A percentile compares a stretch with the other conserved stretches of the same genome.
Evolutionary conservation across 2,113 vertebrate species (phyloP).

Genomic region (Sterrhoptilus dennistouni): DNA sequence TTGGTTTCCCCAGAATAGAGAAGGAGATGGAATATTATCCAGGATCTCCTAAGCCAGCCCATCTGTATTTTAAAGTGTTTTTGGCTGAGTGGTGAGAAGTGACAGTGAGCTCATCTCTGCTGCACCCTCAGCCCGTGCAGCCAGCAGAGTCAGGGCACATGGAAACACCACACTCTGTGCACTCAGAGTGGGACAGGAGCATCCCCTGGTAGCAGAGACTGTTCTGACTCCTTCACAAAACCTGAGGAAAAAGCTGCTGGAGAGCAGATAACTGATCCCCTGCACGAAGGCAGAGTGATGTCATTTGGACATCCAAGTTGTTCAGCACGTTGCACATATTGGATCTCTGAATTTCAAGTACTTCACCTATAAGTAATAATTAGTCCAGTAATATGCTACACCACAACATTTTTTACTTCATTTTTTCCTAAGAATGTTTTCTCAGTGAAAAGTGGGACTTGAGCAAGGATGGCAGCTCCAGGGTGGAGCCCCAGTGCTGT

Average conservation of each 20-base stretch:
- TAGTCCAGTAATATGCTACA: background rate
- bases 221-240: background rate
- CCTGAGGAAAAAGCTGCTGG: background rate
- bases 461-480: background rate
- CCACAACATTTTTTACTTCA: background rate
- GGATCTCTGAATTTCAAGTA: background rate
- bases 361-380: background rate
- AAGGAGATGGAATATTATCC: background rate
- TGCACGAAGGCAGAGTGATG: background rate
- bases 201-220: background rate
- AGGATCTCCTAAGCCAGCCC: background rate
- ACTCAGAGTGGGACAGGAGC: background rate
- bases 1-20: background rate
- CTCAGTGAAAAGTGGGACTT: background rate
- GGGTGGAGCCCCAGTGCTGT: accelerated
- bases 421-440: background rate
- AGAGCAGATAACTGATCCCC: background rate
- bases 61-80: background rate
- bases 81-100: background rate
- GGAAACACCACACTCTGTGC: accelerated
- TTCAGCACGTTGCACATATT: accelerated
- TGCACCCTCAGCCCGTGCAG: background rate
- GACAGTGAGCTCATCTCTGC: background rate
- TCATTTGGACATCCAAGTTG: background rate
- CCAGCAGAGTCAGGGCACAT: accelerated